Evolutionary conservation across 2,888 invertebrate species (phyloP), one percentile per base, ranked within the genome.

Genomic region (Agrotis segetum): DNA sequence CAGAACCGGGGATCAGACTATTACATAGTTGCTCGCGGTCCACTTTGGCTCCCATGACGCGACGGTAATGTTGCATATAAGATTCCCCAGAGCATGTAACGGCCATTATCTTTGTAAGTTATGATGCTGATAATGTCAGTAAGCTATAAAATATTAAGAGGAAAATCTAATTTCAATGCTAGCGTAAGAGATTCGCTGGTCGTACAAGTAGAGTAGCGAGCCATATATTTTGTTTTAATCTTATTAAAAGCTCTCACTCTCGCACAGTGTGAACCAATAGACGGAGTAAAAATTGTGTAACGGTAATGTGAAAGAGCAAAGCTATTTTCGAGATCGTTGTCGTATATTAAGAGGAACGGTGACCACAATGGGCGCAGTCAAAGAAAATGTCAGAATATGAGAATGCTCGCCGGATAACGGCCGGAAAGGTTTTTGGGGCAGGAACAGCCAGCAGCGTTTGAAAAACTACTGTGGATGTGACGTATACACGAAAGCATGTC

Each of bases 71-170:
- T 84, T 86, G 82, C 85, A 77, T 85, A 87, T 85, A 84, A 86
- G 77, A 85, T 88, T 88, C 84, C 85, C 85, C 69, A 76, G 81
- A 83, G 72, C 86, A 69, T 79, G 71, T 83, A 83, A 83, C 85
- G 86, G 79, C 85, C 85, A 87, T 89, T 89, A 88, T 87, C 85
- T 88, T 81, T 78, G 75, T 85, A 86, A 88, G 82, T 88, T 88
- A 88, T 81, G 81, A 67, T 61, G 66, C 77, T 83, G 82, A 85
- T 87, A 87, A 85, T 81, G 76, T 64, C 67, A 60, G 56, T 69
- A 67, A 67, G 71, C 68, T 74, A 74, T 83, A 75, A 83, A 76
- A 79, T 84, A 77, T 83, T 71, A 70, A 75, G 40, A 44, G 47
- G 60, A 63, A 72, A 65, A 77, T 63, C 69, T 65, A 56, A 84